Base-by-base conservation (phyloP, 2,888 invertebrate species). In the Hipparchia sbordonii region DNA sequence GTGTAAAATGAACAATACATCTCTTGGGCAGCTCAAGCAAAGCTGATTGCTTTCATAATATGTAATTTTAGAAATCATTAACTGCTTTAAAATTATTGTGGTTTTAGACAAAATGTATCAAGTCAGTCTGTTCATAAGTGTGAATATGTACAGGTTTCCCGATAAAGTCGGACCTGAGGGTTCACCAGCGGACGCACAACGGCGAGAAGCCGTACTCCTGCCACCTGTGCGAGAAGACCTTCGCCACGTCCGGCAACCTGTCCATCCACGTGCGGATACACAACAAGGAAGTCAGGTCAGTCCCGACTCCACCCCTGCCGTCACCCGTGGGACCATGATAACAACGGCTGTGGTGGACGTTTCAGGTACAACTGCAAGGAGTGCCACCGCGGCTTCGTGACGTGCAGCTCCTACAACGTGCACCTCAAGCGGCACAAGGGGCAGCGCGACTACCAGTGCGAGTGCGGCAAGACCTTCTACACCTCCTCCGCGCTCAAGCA, bases 191-290 rank as follows among this genome's bases (percentile, higher is more conserved):
- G 4, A 85, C 88, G 0, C 94, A 94, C 80, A 93, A 89, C n/a
- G 93, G 94, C 0, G 94, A 94, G 80, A 92, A 91, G 75, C 94
- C 94, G 0, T 94, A 93, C 76, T 82, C 89, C 0, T 94, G 94
- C 73, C 89, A 89, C 45, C 80, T 93, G 1, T 94, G 94, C 77
- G 81, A 84, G 9, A 93, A 94, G 77, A 91, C 90, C 0, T 94
- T 94, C 74, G 89, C 93, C 0, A 93, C 93, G 0, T 88, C 92
- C 0, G 93, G 93, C 0, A 93, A 93, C 81, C 85, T 93, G 6
- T 89, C 91, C 39, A 92, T 92, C 79, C 93, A 93, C 65, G 79
- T 93, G 6, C 80, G 93, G 71, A 93, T 93, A 85, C 93, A 93
- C 75, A 93, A 92, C 51, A 91, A 91, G 75, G 93, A 93, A 82